Conservation (phyloP, 2,113 vertebrate species). For the Megaleporinus macrocephalus region DNA sequence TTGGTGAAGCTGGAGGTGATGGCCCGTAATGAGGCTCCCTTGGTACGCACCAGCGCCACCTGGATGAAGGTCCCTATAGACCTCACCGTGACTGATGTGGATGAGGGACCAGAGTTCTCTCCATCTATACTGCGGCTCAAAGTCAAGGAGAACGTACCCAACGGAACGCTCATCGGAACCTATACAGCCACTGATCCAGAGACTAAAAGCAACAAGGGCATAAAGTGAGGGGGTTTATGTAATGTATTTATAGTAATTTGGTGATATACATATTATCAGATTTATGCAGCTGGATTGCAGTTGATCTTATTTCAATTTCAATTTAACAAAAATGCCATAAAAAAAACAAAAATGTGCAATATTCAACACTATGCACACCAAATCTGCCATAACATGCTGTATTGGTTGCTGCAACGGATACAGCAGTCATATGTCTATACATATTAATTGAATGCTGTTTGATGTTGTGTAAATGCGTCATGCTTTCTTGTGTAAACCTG, state of each 20-base stretch:
- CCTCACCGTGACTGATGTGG: slow-evolving; percentile 74
- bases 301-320: too few species aligned
- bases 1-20: slow-evolving; percentile 73
- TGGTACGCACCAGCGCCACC: slow-evolving; percentile 64
- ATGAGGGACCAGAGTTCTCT: slow-evolving; percentile 84
- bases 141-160: slow-evolving; percentile 75
- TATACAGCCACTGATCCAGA: slow-evolving; percentile 82
- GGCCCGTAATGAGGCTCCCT: slow-evolving; percentile 81
- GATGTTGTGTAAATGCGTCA: too few species aligned
- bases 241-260: neutral
- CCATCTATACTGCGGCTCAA: slow-evolving; percentile 68
- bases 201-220: slow-evolving; percentile 72
- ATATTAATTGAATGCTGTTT: too few species aligned
- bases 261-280: neutral
- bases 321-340: too few species aligned
- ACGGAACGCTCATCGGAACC: slow-evolving; percentile 71
- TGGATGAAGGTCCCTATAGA: slow-evolving; percentile 76
- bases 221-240: slow-evolving; percentile 71
- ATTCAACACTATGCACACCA: too few species aligned
- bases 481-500: too few species aligned
- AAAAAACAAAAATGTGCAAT: too few species aligned
- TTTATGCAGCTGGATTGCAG: too few species aligned
- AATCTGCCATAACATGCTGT: too few species aligned
- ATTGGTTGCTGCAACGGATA: too few species aligned
- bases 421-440: too few species aligned